Percentiles rank a stretch among this genome's conserved stretches.
These are phyloP conservation scores for Zaprionus kolodkinae DNA, from an alignment of 1,140 invertebrate species.

Conservation along the genomic window DNA sequence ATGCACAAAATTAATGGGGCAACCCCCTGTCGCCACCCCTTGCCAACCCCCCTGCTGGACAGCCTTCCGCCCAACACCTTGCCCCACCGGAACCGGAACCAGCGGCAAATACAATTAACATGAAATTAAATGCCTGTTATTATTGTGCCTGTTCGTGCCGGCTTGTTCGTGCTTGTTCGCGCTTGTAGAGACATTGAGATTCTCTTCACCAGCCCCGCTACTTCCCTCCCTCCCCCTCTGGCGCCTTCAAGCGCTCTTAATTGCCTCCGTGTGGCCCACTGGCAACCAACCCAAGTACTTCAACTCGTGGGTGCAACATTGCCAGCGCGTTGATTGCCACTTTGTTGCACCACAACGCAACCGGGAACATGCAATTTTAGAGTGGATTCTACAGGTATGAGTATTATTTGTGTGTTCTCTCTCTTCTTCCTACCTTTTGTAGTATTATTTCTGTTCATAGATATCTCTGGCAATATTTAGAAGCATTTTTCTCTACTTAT, in stretches of 20 bases:
- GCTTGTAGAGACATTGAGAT: neutral
- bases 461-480: neutral
- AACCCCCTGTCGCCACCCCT: too few relatives aligned
- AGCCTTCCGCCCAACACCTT: neutral
- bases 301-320: neutral
- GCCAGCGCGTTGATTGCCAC: constrained; percentile 25
- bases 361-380: neutral
- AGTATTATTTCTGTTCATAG: neutral
- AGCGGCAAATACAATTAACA: constrained; percentile 69
- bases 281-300: too few relatives aligned
- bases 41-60: too few relatives aligned
- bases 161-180: constrained; percentile 26
- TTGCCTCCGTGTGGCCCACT: neutral
- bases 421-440: neutral
- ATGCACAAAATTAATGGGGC: constrained; percentile 62
- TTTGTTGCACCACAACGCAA: constrained; percentile 5
- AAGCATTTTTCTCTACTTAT: neutral
- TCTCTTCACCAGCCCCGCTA: neutral
- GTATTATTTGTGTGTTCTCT: neutral
- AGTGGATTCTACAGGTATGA: neutral
- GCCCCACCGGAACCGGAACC: neutral
- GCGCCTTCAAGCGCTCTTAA: neutral
- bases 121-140: constrained; percentile 75
- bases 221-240: neutral
- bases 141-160: constrained; percentile 47